These are phyloP conservation scores for Thera britannica DNA, from an alignment of 2,888 invertebrate genomes.

Conservation along the genomic window DNA sequence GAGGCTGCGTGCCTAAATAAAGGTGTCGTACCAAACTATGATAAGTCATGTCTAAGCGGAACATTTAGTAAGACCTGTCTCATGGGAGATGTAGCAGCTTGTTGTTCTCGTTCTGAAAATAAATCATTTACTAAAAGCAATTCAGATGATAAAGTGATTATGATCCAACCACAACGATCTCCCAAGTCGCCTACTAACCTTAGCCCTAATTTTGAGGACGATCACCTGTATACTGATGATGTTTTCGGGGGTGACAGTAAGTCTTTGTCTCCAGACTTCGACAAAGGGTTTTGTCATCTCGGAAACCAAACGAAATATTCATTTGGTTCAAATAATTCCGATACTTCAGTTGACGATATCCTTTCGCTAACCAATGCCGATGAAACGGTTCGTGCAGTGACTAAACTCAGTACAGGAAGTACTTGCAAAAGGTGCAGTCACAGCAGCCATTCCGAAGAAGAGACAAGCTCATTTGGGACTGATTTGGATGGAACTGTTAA, in stretches of 20 bases:
- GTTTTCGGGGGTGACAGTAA: constrained; percentile 86
- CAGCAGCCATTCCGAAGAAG: constrained; percentile 90
- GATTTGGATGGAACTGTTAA: constrained; percentile 93
- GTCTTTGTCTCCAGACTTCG: constrained; percentile 85
- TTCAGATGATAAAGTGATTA: constrained; percentile 83
- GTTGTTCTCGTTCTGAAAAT: constrained; percentile 74
- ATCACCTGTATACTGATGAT: constrained; percentile 84
- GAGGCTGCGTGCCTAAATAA: constrained; percentile 71
- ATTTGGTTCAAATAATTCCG: constrained; percentile 86
- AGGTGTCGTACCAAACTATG: constrained; percentile 75
- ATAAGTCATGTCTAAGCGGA: constrained; percentile 77
- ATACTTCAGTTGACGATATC: constrained; percentile 87
- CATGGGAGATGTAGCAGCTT: constrained; percentile 76
- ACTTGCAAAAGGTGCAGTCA: constrained; percentile 87
- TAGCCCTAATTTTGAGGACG: constrained; percentile 86
- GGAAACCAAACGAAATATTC: constrained; percentile 74
- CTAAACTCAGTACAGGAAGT: constrained; percentile 78
- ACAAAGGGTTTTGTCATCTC: constrained; percentile 72
- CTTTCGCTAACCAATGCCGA: constrained; percentile 85
- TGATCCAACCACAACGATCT: constrained; percentile 86
- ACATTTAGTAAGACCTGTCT: constrained; percentile 78
- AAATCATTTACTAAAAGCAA: constrained; percentile 71
- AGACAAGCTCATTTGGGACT: constrained; percentile 90
- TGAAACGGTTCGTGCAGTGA: constrained; percentile 81
- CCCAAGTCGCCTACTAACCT: constrained; percentile 85